phyloP scores from a whole-genome alignment of 2,797 vertebrate genomes.

The Enteromius viviparus region DNA sequence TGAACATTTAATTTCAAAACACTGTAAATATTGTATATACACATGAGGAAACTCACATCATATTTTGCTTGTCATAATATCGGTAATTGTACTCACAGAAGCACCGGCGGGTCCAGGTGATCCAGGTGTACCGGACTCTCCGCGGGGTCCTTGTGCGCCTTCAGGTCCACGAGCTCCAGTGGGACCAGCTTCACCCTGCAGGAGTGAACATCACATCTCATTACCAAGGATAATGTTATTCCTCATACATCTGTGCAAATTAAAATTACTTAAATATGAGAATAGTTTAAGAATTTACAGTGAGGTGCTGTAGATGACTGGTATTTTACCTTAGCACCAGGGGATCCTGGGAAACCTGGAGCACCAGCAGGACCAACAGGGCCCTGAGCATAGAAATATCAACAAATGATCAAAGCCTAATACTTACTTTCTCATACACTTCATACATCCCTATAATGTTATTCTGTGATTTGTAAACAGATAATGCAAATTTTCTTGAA shows the following conservation, averaged over 20 bases:
- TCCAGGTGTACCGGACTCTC: constrained; percentile 92
- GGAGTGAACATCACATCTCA: constrained; percentile 13
- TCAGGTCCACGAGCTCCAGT: constrained; percentile 91
- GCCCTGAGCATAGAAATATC: constrained; percentile 77
- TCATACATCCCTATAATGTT: neutral
- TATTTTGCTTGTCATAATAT: neutral
- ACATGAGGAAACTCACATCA: neutral
- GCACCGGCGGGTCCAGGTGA: constrained; percentile 93
- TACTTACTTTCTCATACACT: neutral
- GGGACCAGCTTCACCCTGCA: constrained; percentile 94
- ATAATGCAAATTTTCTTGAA: neutral
- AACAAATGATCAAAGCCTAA: constrained; percentile 1
- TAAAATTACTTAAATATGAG: constrained; percentile 1
- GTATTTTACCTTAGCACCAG: constrained; percentile 89
- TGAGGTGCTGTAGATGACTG: neutral
- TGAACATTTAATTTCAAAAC: neutral
- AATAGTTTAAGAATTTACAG: neutral
- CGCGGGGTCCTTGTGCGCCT: constrained; percentile 90
- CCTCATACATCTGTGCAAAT: neutral
- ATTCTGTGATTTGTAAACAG: neutral
- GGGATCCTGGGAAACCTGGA: constrained; percentile 95
- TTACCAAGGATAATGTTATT: neutral
- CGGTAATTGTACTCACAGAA: constrained; percentile 77
- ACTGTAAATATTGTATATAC: neutral
- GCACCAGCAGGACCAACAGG: constrained; percentile 92